Percentiles rank a stretch among this genome's conserved stretches.
These are phyloP conservation scores for Diachasma alloeum DNA, from an alignment of 1,140 invertebrate genomes.

Conservation along the genomic window DNA sequence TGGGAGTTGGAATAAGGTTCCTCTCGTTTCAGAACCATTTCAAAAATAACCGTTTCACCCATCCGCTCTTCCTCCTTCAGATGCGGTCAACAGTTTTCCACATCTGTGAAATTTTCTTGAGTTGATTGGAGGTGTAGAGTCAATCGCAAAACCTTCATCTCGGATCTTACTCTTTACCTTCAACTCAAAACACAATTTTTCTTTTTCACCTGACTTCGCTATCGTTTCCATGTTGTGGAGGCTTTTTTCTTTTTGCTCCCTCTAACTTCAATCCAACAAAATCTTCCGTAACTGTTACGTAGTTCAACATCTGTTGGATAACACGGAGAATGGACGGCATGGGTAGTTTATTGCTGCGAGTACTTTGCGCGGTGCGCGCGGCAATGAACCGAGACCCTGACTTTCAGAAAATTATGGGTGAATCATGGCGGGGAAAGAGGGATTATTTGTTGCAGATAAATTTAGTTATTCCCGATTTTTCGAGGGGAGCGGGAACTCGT, in stretches of 20 bases:
- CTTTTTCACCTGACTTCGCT: neutral
- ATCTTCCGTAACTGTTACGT: slow-evolving; percentile 9
- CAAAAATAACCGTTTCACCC: slow-evolving; percentile 33
- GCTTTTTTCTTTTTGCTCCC: neutral
- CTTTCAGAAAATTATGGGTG: neutral
- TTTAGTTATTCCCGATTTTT: neutral
- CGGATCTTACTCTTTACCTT: neutral
- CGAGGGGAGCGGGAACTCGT: no score
- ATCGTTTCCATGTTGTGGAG: neutral
- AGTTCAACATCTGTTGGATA: slow-evolving; percentile 3
- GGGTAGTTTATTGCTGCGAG: neutral
- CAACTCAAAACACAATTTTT: slow-evolving; percentile 5
- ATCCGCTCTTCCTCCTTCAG: neutral
- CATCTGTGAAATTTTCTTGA: neutral
- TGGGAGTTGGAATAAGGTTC: slow-evolving; percentile 14
- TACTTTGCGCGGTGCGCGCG: neutral
- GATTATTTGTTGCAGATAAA: neutral
- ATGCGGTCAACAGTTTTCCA: neutral
- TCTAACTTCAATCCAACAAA: neutral
- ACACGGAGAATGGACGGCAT: neutral
- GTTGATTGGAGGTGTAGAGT: neutral
- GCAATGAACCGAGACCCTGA: neutral
- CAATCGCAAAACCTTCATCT: neutral
- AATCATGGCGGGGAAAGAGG: neutral
- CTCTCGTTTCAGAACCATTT: slow-evolving; percentile 19